Evolutionary conservation across 2,113 vertebrate species (phyloP), one percentile per base, ranked within the genome.

Genomic region (Brienomyrus longianalis): DNA sequence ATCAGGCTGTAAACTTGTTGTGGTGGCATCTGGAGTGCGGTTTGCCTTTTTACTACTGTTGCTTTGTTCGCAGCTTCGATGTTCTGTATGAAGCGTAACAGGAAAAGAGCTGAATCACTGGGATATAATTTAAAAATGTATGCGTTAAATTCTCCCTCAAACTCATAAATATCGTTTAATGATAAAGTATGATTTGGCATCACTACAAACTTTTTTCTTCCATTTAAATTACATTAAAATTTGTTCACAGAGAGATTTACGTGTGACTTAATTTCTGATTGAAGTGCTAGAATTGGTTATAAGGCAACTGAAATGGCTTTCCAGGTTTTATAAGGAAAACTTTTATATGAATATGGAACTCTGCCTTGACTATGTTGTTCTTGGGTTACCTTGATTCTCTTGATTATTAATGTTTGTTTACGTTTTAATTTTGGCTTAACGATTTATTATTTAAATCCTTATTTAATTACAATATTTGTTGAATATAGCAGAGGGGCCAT

Each of bases 1-100:
- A 52, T 43, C 59, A 48, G 35, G 74, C 35, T 89, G 89, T 84
- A 85, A 89, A 85, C 89, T 89, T 89, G 88, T 89, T 83, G 47
- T 88, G 85, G 89, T 3, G 56, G 51, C 66, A 52, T 80, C 70
- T 88, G 88, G 39, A 52, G 85, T 56, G 17, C 35, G 39, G 27
- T 52, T 85, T 27, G n/a, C 27, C 15, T 84, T 52, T 47, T 62
- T 39, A 43, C 90, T 59, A 80, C 86, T 91, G 84, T 35, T 48
- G 86, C 27, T 62, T 51, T 17, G 21, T 86, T 59, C 83, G 74
- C 85, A 50, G 85, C 48, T 91, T 92, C 66, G 86, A 89, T 90
- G 43, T 83, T 39, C 17, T 84, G 70, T 84, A 35, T 35, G 6
- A 54, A 17, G 10, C 8, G 48, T 39, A 21, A 51, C 13, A 21